Conservation (phyloP, 2,113 vertebrate species). For the Zosterops pallidus region DNA sequence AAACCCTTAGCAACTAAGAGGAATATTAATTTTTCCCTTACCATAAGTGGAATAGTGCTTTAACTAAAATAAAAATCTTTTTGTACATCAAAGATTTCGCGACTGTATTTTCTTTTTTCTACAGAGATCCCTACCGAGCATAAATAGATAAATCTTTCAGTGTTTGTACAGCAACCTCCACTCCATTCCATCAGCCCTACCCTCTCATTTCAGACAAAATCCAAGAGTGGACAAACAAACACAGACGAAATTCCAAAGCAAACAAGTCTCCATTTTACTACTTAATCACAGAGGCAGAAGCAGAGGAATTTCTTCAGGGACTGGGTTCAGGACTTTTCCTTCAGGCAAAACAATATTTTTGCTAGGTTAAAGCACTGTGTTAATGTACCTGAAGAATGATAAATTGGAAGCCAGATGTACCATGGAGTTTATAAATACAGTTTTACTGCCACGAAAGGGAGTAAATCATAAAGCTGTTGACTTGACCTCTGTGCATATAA, state of each 20-base stretch:
- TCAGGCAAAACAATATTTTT: background rate
- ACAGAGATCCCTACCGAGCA: background rate
- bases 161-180: background rate
- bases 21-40: background rate
- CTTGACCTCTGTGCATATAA: background rate
- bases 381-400: background rate
- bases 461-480: background rate
- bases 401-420: background rate
- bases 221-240: background rate
- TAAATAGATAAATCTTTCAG: background rate
- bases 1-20: background rate
- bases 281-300: constrained; percentile 13
- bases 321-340: background rate
- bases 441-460: background rate
- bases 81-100: background rate
- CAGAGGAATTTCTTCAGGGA: constrained; percentile 6
- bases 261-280: constrained; percentile 6
- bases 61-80: background rate
- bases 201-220: constrained; percentile 28
- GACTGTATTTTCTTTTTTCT: background rate
- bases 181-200: background rate
- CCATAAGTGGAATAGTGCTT: background rate
- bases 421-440: background rate
- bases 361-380: background rate
- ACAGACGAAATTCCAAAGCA: background rate